phyloP scores from a whole-genome alignment of 2,888 invertebrate species.

The Lagria hirta region DNA sequence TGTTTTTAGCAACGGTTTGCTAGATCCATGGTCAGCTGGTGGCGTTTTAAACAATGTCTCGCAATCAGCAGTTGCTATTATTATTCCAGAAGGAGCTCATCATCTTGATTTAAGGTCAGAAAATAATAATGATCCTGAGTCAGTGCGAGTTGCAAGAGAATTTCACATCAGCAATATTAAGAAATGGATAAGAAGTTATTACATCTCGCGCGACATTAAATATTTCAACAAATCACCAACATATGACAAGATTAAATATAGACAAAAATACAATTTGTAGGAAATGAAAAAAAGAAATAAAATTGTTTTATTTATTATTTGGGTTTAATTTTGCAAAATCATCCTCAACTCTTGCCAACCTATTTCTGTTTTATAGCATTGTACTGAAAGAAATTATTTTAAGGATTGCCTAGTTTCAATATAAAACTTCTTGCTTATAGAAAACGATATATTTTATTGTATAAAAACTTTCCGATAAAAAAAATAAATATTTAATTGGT shows the following conservation, averaged over 20 bases:
- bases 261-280: neutral
- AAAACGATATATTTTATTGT: too few species aligned
- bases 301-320: too few species aligned
- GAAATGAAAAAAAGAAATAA: too few species aligned
- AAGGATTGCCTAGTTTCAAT: too few species aligned
- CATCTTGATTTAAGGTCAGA: slow-evolving; percentile 77
- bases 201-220: slow-evolving; percentile 6
- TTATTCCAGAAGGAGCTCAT: slow-evolving; percentile 83
- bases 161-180: slow-evolving; percentile 64
- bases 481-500: too few species aligned
- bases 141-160: slow-evolving; percentile 64
- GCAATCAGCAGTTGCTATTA: slow-evolving; percentile 64
- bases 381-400: too few species aligned
- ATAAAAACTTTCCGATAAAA: too few species aligned
- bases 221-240: slow-evolving; percentile 5
- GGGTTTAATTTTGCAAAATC: too few species aligned
- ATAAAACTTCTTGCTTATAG: too few species aligned
- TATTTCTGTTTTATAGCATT: too few species aligned
- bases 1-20: slow-evolving; percentile 79
- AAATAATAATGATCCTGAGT: slow-evolving; percentile 65
- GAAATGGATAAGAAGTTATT: slow-evolving; percentile 56
- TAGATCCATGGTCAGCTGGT: slow-evolving; percentile 88
- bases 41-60: slow-evolving; percentile 74
- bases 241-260: slow-evolving; percentile 5
- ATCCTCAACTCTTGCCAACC: too few species aligned